Base-by-base conservation (phyloP, 2,888 invertebrate genomes). In the Pelosia muscerda region DNA sequence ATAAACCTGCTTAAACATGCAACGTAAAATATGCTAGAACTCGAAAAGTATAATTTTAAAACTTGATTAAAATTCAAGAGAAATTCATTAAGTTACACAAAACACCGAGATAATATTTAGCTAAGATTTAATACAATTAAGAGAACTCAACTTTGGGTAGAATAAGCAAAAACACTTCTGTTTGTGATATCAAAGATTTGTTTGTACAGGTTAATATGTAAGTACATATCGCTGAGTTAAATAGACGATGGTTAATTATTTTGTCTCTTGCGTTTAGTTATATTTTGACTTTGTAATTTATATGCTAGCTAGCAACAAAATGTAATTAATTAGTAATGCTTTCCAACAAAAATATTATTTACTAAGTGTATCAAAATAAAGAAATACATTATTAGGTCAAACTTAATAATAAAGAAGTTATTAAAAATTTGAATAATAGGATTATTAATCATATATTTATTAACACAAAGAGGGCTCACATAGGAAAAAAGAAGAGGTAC, bases 141-240 rank as follows among this genome's bases (percentile, higher is more conserved):
- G 74, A 76, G 79, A 71, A 81, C 69, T 70, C 53, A 81, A 84
- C 75, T 82, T 79, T 56, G 75, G 64, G 65, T 56, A 75, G 80
- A 82, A 78, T 81, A 83, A 83, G 83, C 85, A 82, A 82, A 83
- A 83, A 77, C 79, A 79, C 71, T 68, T 67, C 82, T 78, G 77
- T 81, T 81, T 77, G 77, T 77, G 79, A 77, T 82, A 81, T 79
- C 77, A 82, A 77, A 77, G 77, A 79, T 78, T 66, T 84, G 81
- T 85, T 84, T 83, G 78, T 72, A 74, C 75, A 83, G 82, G 82
- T 80, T 73, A 72, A 34, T 57, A 49, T 58, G 11, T 19, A 8
- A 31, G 63, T 63, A 4, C 8, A 54, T 54, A 58, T 55, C 23
- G 15, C 63, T 26, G 31, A 63, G 25, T 54, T 59, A 63, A 54